Evolutionary conservation across 2,113 vertebrate genomes (phyloP).

Genomic region (Melanerpes formicivorus): DNA sequence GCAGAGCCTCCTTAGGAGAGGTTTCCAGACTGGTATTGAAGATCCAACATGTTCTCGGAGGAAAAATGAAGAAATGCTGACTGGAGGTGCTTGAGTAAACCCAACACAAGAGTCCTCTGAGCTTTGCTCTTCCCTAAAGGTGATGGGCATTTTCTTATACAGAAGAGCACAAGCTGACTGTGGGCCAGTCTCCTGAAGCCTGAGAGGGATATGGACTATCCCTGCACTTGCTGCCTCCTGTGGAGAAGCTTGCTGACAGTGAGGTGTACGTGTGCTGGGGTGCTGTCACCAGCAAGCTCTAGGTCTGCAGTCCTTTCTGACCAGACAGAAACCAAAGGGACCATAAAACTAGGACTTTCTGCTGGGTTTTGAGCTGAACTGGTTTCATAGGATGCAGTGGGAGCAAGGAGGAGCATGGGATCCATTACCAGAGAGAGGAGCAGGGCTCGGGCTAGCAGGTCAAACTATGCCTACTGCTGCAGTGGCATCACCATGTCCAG

Average conservation of each 20-base stretch:
- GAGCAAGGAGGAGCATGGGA: neutral
- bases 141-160: accelerated
- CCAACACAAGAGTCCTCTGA: accelerated
- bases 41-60: neutral
- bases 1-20: neutral
- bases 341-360: neutral
- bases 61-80: neutral
- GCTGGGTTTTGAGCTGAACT: accelerated
- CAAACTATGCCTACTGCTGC: neutral
- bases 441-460: accelerated
- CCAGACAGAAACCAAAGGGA: accelerated
- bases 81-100: neutral
- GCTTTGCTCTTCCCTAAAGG: neutral
- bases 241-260: accelerated
- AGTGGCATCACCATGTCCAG: accelerated
- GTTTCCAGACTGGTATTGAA: neutral
- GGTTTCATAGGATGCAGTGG: accelerated
- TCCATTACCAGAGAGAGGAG: accelerated
- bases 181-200: neutral
- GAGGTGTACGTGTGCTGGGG: accelerated
- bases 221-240: neutral
- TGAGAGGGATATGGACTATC: neutral
- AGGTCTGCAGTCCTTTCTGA: no score
- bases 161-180: no score
- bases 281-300: neutral